Evolutionary conservation across 2,888 invertebrate genomes (phyloP).

Genomic region (Protula sp.): DNA sequence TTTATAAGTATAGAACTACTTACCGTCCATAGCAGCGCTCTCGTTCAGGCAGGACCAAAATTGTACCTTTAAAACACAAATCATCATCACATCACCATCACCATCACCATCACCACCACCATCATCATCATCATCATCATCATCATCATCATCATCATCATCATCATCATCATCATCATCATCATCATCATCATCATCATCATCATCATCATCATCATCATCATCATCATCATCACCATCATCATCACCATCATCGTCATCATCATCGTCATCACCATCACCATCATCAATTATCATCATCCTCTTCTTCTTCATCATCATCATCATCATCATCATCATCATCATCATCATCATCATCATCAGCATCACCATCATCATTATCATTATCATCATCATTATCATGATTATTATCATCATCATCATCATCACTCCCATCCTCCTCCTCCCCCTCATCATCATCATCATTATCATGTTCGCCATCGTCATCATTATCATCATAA

Average conservation of each 20-base stretch:
- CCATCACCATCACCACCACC: too few species aligned
- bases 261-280: slow-evolving; percentile 8
- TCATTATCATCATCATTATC: neutral
- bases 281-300: slow-evolving; percentile 7
- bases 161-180: slow-evolving; percentile 14
- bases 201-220: slow-evolving; percentile 11
- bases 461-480: too few species aligned
- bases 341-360: too few species aligned
- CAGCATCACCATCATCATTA: too few species aligned
- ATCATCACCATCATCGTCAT: slow-evolving; percentile 6
- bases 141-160: slow-evolving; percentile 7
- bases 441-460: too few species aligned
- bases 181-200: slow-evolving; percentile 13
- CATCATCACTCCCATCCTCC: too few species aligned
- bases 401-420: slow-evolving; percentile 4
- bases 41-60: neutral
- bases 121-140: too few species aligned
- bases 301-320: slow-evolving; percentile 8
- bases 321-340: slow-evolving; percentile 10
- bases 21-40: neutral
- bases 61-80: neutral
- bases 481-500: too few species aligned
- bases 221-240: slow-evolving; percentile 9
- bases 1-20: too few species aligned
- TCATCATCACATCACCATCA: neutral